phyloP scores from a whole-genome alignment of 2,888 invertebrate species.

The Andrena minutula region DNA sequence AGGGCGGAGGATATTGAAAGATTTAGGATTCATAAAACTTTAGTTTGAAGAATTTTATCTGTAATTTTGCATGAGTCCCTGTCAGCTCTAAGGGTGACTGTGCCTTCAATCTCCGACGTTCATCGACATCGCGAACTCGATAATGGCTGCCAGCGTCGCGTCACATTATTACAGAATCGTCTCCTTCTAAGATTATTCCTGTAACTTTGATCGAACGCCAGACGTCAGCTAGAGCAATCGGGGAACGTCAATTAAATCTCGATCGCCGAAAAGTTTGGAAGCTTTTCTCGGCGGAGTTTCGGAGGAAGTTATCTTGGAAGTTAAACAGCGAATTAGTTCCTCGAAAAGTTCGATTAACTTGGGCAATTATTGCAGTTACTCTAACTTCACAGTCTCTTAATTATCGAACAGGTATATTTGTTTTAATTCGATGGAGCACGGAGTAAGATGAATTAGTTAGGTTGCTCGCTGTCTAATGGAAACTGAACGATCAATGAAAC shows the following conservation, averaged over 20 bases:
- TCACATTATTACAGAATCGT: neutral
- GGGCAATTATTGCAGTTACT: constrained; percentile 21
- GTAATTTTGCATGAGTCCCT: neutral
- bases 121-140: neutral
- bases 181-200: neutral
- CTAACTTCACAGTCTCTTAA: neutral
- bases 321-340: neutral
- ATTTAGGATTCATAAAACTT: too few species aligned
- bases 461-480: neutral
- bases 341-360: constrained; percentile 25
- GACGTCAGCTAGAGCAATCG: neutral
- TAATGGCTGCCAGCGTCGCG: neutral
- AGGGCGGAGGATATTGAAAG: too few species aligned
- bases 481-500: neutral
- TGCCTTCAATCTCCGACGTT: too few species aligned
- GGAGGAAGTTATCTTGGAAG: neutral
- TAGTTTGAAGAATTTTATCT: too few species aligned
- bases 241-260: constrained; percentile 2
- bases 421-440: neutral
- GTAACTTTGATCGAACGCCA: too few species aligned
- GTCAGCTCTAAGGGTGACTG: too few species aligned
- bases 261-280: constrained; percentile 7
- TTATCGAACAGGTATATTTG: neutral
- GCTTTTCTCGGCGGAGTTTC: neutral
- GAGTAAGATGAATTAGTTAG: neutral